Percentiles rank a stretch among this genome's conserved stretches.
Conservation (phyloP, 2,113 vertebrate species). For the Cettia cetti region DNA sequence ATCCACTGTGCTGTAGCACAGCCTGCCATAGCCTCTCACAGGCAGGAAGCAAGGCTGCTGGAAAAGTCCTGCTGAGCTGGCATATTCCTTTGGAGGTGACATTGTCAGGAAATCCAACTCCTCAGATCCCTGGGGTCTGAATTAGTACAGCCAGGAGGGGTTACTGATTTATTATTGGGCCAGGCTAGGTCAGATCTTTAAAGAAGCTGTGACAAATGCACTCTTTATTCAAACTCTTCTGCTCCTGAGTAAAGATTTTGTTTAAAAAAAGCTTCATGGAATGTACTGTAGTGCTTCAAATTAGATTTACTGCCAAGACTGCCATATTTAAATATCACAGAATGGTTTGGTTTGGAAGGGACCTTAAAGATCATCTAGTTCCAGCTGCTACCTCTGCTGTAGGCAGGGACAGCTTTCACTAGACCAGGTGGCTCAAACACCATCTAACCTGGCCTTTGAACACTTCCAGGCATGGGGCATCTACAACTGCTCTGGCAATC, state of each 20-base stretch:
- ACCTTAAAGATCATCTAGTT: not conserved
- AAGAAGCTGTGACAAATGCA: not conserved
- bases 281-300: not conserved
- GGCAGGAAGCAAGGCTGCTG: not conserved
- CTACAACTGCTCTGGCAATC: not conserved
- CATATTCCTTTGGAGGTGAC: not conserved
- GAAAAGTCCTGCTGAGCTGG: not conserved
- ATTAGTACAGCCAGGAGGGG: not conserved
- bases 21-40: not conserved
- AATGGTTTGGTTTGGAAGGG: not conserved
- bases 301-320: not conserved
- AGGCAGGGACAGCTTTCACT: not conserved
- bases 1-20: not conserved
- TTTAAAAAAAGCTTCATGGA: not conserved
- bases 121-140: not conserved
- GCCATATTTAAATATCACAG: not conserved
- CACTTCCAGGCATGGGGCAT: not conserved
- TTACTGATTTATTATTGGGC: not conserved
- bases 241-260: not conserved
- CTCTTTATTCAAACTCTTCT: not conserved
- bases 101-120: not conserved
- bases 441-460: not conserved
- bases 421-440: not conserved
- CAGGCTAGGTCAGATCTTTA: not conserved
- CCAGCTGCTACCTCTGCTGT: rapidly evolving